Evolutionary conservation across 2,888 invertebrate genomes (phyloP), one percentile per base, ranked within the genome.

Genomic region (Mylabris sibirica): DNA sequence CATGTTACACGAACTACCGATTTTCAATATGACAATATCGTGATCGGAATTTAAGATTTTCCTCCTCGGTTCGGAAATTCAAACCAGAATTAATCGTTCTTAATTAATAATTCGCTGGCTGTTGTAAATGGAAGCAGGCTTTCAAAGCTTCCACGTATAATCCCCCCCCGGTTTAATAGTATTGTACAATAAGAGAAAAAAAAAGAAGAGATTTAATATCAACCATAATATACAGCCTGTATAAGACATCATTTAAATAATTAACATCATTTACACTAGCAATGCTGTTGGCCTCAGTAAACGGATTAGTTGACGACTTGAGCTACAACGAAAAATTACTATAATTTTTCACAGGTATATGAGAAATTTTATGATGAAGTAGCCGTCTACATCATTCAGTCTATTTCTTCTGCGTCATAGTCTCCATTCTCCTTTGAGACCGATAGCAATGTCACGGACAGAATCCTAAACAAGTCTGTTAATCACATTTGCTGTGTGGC

Each of bases 391-490:
- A 68, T 67, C 57, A 34, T 59, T 49, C 69, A 72, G 75, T 74
- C 75, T 72, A 73, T 74, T 76, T 67, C 72, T 74, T 74, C 74
- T 17, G 68, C 69, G 66, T 69, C 66, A 67, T 75, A 73, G 70
- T 41, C 62, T 74, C 77, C 74, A 74, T 65, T 41, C 62, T 74
- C 77, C 74, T 75, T 65, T 35, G 77, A 77, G 80, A 79, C 71
- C 78, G 78, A 79, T 79, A 75, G 78, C 75, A 64, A 72, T 76
- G 79, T 76, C 79, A 79, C 76, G 78, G 74, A 67, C 79, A 75
- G 83, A 82, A 83, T 83, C 79, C 82, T 79, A 83, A 83, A 82
- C 80, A 81, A 80, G 80, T 75, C 78, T 77, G 80, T 82, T 82
- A 83, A 83, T 83, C 82, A 82, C 81, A 80, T 81, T 81, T 82